Evolutionary conservation across 2,797 vertebrate genomes (phyloP).

Genomic region (Spheniscus humboldti): DNA sequence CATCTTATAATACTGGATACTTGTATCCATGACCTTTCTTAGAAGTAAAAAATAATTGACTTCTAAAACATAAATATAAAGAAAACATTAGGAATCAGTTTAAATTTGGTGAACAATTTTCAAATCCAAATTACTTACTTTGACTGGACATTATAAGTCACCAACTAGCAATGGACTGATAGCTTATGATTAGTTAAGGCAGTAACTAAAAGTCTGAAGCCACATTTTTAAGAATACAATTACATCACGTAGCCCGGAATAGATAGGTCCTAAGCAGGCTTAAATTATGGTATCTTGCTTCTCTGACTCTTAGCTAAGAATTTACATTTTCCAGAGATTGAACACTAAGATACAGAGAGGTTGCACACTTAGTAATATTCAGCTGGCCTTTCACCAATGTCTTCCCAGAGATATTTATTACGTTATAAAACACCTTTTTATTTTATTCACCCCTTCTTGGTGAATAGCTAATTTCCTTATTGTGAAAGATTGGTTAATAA

Average conservation of each 20-base stretch:
- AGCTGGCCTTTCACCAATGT: not conserved
- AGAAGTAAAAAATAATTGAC: not conserved
- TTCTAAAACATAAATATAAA: not conserved
- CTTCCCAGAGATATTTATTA: not conserved
- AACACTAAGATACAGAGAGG: not conserved
- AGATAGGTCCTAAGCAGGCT: not conserved
- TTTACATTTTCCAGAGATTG: not conserved
- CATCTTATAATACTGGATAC: not conserved
- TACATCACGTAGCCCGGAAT: not conserved
- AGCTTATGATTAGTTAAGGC: not conserved
- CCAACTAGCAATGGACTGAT: not conserved
- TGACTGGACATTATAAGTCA: not conserved
- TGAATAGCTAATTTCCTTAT: constrained; percentile 13
- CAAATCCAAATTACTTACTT: not conserved
- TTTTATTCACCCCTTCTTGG: not conserved
- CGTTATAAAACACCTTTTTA: not conserved
- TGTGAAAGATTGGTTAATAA: constrained; percentile 28
- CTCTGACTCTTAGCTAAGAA: not conserved
- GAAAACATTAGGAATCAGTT: not conserved
- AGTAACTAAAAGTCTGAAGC: not conserved
- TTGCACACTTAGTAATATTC: not conserved
- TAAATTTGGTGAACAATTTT: not conserved
- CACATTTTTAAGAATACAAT: not conserved
- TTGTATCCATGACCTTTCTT: not conserved
- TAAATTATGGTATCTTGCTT: not conserved